phyloP scores from a whole-genome alignment of 1,140 invertebrate genomes.

The Bactericera cockerelli region DNA sequence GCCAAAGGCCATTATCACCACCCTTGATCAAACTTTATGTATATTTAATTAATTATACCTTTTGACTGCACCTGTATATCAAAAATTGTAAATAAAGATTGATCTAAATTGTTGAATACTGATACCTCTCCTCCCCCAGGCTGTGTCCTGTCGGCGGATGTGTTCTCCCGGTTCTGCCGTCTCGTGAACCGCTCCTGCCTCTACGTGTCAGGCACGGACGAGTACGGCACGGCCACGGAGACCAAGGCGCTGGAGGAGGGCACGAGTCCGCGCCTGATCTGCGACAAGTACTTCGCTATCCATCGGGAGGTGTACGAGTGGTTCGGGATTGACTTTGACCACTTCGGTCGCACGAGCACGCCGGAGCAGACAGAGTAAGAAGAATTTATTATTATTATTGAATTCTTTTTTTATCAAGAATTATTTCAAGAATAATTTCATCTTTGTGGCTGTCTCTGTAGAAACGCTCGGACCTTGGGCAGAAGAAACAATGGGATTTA shows the following conservation, averaged over 20 bases:
- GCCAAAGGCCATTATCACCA: no score
- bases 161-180: constrained; percentile 86
- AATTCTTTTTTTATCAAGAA: no score
- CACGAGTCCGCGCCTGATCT: constrained; percentile 81
- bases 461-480: no score
- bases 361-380: constrained; percentile 79
- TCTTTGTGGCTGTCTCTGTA: no score
- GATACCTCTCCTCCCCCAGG: constrained; percentile 29
- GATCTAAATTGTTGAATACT: no score
- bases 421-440: no score
- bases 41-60: no score
- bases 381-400: no score
- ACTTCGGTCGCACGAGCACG: constrained; percentile 94
- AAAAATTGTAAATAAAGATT: no score
- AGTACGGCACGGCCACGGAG: constrained; percentile 98
- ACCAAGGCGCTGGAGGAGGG: constrained; percentile 91
- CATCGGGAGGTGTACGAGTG: constrained; percentile 90
- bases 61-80: no score
- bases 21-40: no score
- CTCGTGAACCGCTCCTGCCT: constrained; percentile 80
- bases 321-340: constrained; percentile 96
- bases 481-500: no score
- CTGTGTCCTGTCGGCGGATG: constrained; percentile 94
- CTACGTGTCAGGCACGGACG: constrained; percentile 92
- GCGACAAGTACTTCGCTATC: constrained; percentile 93